These are phyloP conservation scores for Drosophila obscura DNA, from an alignment of 1,140 invertebrate species.

Conservation along the genomic window DNA sequence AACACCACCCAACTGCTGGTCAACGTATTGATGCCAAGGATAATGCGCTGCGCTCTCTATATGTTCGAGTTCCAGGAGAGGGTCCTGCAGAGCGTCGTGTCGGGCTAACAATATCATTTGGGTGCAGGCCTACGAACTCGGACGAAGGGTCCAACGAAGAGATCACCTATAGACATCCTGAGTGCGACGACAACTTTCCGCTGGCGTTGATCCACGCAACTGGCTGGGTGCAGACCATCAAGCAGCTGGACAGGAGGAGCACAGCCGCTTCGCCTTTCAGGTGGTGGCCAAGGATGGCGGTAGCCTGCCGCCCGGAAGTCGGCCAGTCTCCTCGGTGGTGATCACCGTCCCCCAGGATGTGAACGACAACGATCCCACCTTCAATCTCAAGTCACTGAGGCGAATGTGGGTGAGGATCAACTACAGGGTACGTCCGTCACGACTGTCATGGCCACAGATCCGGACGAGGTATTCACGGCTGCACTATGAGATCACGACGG, in stretches of 20 bases:
- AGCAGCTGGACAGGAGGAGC: slow-evolving; percentile 94
- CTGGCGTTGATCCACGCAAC: slow-evolving; percentile 92
- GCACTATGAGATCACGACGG: slow-evolving; percentile 95
- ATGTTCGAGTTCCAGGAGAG: slow-evolving; percentile 96
- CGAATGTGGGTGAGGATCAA: slow-evolving; percentile 94
- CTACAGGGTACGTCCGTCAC: slow-evolving; percentile 94
- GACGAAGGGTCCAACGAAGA: slow-evolving; percentile 94
- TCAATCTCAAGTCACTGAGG: slow-evolving; percentile 94
- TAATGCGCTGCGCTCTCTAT: slow-evolving; percentile 95
- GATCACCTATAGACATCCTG: slow-evolving; percentile 89
- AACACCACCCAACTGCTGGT: slow-evolving; percentile 96
- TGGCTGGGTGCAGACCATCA: slow-evolving; percentile 95
- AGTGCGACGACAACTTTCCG: slow-evolving; percentile 90
- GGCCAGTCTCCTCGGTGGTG: slow-evolving; percentile 93
- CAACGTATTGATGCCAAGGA: slow-evolving; percentile 97
- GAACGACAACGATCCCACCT: slow-evolving; percentile 97
- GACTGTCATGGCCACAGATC: slow-evolving; percentile 95
- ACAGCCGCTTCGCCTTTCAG: slow-evolving; percentile 92
- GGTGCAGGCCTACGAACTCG: slow-evolving; percentile 95
- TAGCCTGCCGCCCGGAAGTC: slow-evolving; percentile 90
- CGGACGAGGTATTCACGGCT: slow-evolving; percentile 93
- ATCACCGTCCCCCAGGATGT: slow-evolving; percentile 96
- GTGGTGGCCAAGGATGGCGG: slow-evolving; percentile 96
- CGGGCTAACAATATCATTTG: slow-evolving; percentile 92
- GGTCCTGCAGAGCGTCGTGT: slow-evolving; percentile 95